A percentile compares a stretch with the other conserved stretches of the same genome.
These are phyloP conservation scores for Drosophila melanosoma DNA, from an alignment of 2,888 invertebrate species.

Conservation along the genomic window DNA sequence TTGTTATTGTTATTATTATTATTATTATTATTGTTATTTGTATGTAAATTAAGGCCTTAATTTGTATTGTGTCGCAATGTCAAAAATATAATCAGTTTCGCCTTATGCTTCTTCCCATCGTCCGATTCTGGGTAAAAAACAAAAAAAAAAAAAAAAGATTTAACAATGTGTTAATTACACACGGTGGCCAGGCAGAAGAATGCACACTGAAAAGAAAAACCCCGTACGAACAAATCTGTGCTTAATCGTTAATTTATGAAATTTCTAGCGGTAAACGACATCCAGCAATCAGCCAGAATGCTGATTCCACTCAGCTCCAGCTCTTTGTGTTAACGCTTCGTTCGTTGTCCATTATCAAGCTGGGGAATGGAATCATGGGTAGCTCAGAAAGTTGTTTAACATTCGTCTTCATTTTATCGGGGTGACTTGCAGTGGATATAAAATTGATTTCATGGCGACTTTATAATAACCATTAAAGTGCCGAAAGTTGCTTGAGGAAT, in stretches of 20 bases:
- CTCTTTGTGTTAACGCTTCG: conserved; percentile 54
- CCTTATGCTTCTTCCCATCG: conserved; percentile 7
- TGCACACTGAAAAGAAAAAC: conserved; percentile 13
- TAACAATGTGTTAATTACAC: conserved; percentile 76
- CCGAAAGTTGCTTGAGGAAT: not conserved
- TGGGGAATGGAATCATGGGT: conserved; percentile 35
- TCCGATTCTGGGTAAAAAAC: conserved; percentile 10
- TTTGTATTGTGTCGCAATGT: conserved; percentile 47
- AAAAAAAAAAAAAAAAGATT: conserved; percentile 18
- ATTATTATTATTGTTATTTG: conserved; percentile 61
- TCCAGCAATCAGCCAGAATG: conserved; percentile 45
- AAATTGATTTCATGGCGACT: conserved; percentile 7
- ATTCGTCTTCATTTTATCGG: conserved; percentile 13
- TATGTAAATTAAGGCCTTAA: conserved; percentile 65
- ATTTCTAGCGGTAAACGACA: conserved; percentile 71
- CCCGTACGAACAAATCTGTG: conserved; percentile 71
- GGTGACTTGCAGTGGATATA: conserved; percentile 23
- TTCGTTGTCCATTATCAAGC: conserved; percentile 52
- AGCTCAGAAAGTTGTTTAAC: conserved; percentile 60
- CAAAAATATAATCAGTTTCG: conserved; percentile 42
- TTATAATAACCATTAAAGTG: not conserved
- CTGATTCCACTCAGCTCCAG: conserved; percentile 12
- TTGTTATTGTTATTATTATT: conserved; percentile 63
- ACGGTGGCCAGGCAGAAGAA: conserved; percentile 27
- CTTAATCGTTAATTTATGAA: conserved; percentile 79